A percentile compares a stretch with the other conserved stretches of the same genome.
Conservation (phyloP, 2,888 invertebrate genomes). For the Heliothis peltigera region DNA sequence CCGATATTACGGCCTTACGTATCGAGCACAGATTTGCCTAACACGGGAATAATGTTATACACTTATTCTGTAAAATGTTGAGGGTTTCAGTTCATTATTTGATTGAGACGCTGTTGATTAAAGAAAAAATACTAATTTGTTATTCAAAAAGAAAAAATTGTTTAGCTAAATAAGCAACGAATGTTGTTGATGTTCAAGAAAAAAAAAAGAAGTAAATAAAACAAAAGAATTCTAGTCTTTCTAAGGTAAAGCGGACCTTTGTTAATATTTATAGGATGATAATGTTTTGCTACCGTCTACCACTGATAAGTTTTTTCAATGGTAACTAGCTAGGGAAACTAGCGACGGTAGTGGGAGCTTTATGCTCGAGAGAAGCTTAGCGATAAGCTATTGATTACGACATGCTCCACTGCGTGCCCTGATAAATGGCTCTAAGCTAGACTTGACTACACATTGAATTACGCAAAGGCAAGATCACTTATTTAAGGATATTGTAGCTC, state of each 20-base stretch:
- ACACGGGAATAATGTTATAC: constrained; percentile 51
- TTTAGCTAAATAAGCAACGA: no score
- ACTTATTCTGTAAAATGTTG: constrained; percentile 23
- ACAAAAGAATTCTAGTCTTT: no score
- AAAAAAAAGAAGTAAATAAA: no score
- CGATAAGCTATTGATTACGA: constrained; percentile 43
- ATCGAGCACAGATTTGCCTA: constrained; percentile 59
- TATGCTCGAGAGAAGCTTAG: constrained; percentile 14
- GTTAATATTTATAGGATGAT: not conserved
- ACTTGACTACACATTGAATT: constrained; percentile 7
- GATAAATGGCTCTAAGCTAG: constrained; percentile 17
- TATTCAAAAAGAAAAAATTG: no score
- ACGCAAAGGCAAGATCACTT: not conserved
- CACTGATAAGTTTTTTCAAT: constrained; percentile 3
- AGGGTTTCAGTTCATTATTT: not conserved
- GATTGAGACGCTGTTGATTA: no score
- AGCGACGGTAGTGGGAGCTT: constrained; percentile 7
- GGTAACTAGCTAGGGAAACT: not conserved
- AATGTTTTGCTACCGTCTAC: not conserved
- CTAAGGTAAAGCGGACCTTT: not conserved
- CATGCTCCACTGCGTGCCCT: constrained; percentile 21
- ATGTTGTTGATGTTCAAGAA: no score
- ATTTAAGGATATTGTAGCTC: not conserved
- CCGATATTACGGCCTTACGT: constrained; percentile 58
- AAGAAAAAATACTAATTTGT: no score